Conservation (phyloP, 2,888 invertebrate species). For the Teleiodes luculella region DNA sequence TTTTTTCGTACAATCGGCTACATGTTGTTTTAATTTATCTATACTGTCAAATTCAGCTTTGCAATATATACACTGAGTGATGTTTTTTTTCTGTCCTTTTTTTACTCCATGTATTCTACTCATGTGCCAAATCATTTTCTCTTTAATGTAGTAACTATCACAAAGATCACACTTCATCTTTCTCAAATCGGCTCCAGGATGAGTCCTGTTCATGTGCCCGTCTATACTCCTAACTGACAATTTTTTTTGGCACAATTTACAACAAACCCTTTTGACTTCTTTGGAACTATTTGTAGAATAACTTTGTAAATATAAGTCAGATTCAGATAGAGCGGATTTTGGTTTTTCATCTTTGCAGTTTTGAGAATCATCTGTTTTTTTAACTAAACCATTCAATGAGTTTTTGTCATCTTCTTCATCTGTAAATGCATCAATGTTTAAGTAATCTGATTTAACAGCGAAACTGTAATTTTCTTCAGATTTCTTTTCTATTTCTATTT, state of each 20-base stretch:
- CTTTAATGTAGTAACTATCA: conserved; percentile 35
- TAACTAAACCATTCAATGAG: background rate
- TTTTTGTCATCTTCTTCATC: background rate
- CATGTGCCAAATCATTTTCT: conserved; percentile 38
- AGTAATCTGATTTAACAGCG: background rate
- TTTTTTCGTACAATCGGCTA: conserved; percentile 33
- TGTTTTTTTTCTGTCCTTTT: background rate
- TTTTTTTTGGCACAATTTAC: conserved; percentile 47
- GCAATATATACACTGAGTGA: conserved; percentile 38
- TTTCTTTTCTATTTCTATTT: background rate
- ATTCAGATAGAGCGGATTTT: background rate
- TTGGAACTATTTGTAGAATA: background rate
- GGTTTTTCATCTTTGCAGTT: background rate
- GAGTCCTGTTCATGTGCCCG: conserved; percentile 39
- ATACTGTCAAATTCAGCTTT: conserved; percentile 36
- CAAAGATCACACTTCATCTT: conserved; percentile 50
- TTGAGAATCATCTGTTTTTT: background rate
- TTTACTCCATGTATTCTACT: conserved; percentile 27
- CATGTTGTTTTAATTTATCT: conserved; percentile 38
- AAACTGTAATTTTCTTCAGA: background rate
- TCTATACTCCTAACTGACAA: conserved; percentile 45
- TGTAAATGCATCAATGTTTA: background rate
- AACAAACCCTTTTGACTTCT: conserved; percentile 32
- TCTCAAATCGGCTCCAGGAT: conserved; percentile 45
- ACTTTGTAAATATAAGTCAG: background rate